Percentiles rank a stretch among this genome's conserved stretches.
Evolutionary conservation across 2,888 invertebrate genomes (phyloP).

Genomic region (Chrysolina haemoptera): DNA sequence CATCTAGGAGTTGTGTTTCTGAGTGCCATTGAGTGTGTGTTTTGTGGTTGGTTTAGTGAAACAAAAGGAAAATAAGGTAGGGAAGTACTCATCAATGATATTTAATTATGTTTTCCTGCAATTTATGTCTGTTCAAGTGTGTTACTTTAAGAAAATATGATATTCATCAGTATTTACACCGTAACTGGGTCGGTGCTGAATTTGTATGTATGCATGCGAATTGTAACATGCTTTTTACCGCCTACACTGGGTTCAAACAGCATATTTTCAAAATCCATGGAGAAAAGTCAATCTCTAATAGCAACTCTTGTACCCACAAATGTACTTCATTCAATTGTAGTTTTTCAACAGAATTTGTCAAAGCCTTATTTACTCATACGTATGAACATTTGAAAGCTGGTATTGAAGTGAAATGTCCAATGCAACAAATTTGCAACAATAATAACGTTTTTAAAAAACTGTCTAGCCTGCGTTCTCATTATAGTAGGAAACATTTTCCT

Average conservation of each 20-base stretch:
- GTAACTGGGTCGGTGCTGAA: not conserved
- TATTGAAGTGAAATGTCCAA: conserved; percentile 5
- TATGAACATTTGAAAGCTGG: conserved; percentile 16
- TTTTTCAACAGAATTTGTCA: not conserved
- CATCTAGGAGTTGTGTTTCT: not conserved
- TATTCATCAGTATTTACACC: conserved; percentile 2
- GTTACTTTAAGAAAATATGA: not conserved
- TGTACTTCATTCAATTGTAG: conserved; percentile 5
- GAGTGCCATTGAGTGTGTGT: not conserved
- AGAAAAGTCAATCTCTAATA: not conserved
- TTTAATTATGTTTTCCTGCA: too few relatives aligned
- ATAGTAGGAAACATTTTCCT: conserved; percentile 17
- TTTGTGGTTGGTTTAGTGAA: not conserved
- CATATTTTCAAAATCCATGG: not conserved
- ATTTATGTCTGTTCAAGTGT: too few relatives aligned
- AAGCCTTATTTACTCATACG: not conserved
- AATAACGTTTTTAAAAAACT: not conserved
- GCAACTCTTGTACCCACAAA: not conserved
- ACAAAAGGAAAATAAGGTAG: not conserved
- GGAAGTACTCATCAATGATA: not conserved
- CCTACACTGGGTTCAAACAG: not conserved
- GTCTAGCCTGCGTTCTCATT: conserved; percentile 10
- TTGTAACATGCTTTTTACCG: not conserved
- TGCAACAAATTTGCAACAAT: conserved; percentile 6
- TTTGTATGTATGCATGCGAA: not conserved